Base-by-base conservation (phyloP, 1,140 invertebrate species). In the Thrips palmi region DNA sequence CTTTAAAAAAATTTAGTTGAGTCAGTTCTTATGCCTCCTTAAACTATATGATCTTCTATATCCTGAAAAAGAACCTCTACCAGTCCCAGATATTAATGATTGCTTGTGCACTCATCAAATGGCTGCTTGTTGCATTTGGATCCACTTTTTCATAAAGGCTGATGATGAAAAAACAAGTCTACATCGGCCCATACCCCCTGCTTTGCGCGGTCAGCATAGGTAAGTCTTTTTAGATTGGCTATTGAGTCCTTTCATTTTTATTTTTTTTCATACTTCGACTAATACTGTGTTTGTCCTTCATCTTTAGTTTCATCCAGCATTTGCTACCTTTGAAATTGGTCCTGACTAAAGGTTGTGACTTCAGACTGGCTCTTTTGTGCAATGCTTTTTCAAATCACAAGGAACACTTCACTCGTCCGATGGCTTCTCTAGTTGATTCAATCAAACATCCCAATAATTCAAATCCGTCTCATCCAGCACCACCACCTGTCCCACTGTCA, bases 51-150 rank as follows among this genome's bases (percentile, higher is more conserved):
- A 96, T 56, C 60, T 93, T 5, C 60, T 96, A 1, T 96, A 94
- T 58, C 82, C 86, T 0, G 89, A 94, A 53, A 80, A 80, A 49
- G 85, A 92, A 47, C 75, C 85, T 0, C 54, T 96, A 11, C 75
- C 83, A 4, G 73, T 94, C 11, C 91, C 91, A 1, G 89, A 96
- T 59, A 78, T 75, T 31, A 80, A 70, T 17, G 82, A 84, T 50
- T 73, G 82, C 31, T 70, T 81, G 28, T 86, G 82, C 48, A 88
- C 87, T 11, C 78, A 87, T 51, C 81, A 85, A 57, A 82, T 94
- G 75, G 86, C 92, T 2, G 77, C 85, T 27, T 86, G 86, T 4
- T 93, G 86, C 49, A 93, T 94, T 52, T 96, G 89, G 86, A 88
- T 94, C 50, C 89, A 96, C 62, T 63, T 96, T 23, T 64, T 86